phyloP scores from a whole-genome alignment of 2,888 invertebrate genomes.

The Zaprionus bogoriensis region DNA sequence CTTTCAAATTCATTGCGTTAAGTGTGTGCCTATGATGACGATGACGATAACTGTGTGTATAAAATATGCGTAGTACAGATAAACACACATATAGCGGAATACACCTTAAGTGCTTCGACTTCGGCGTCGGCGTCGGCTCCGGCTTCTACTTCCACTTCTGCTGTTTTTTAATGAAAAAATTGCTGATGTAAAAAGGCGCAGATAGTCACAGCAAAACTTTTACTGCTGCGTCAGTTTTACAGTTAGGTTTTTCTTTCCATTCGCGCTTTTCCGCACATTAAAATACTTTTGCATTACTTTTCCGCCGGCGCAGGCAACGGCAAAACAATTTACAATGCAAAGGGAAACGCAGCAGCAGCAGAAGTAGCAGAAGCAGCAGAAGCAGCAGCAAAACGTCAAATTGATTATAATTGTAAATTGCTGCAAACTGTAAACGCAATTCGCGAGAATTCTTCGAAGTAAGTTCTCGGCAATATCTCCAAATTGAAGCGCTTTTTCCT shows the following conservation, averaged over 20 bases:
- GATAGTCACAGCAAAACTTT: conserved; percentile 59
- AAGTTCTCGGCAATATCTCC: conserved; percentile 2
- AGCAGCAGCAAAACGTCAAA: conserved; percentile 42
- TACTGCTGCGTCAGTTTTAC: conserved; percentile 63
- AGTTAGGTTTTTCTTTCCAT: conserved; percentile 17
- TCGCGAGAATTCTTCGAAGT: neutral
- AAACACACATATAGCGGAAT: conserved; percentile 14
- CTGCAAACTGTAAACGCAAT: conserved; percentile 19
- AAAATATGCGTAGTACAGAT: neutral
- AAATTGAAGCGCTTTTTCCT: neutral
- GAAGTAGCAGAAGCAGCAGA: conserved; percentile 2
- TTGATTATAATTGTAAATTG: conserved; percentile 77
- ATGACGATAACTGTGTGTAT: too few relatives aligned
- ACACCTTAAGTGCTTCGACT: conserved; percentile 26
- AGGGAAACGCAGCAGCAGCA: conserved; percentile 12
- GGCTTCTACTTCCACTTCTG: conserved; percentile 18
- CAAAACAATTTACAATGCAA: conserved; percentile 58
- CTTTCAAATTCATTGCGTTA: conserved; percentile 26
- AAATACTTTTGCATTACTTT: conserved; percentile 63
- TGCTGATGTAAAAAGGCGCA: conserved; percentile 29
- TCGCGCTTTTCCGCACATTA: conserved; percentile 30
- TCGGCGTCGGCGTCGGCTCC: too few relatives aligned
- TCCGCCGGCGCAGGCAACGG: conserved; percentile 25
- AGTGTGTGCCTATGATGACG: conserved; percentile 4
- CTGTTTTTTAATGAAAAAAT: conserved; percentile 55